Evolutionary conservation across 2,113 vertebrate genomes (phyloP).

Genomic region (Scolopax mira): DNA sequence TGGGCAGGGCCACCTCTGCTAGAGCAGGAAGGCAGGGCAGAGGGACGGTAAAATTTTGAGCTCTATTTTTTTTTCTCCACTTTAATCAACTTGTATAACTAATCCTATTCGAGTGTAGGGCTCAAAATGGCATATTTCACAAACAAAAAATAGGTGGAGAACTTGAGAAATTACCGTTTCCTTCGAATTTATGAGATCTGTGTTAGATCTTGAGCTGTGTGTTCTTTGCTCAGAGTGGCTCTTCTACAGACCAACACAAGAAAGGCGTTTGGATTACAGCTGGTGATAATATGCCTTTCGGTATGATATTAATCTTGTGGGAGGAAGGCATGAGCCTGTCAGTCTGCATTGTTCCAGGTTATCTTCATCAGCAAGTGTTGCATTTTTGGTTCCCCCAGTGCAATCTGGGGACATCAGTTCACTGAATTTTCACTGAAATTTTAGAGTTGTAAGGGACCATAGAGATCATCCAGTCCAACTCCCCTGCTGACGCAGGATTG

Average conservation of each 20-base stretch:
- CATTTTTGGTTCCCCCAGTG: neutral
- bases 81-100: neutral
- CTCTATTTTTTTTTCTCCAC: neutral
- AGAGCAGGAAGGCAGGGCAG: neutral
- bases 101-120: neutral
- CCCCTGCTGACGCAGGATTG: no score
- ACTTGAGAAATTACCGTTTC: neutral
- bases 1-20: no score
- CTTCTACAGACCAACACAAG: neutral
- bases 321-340: neutral
- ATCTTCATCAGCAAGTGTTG: neutral
- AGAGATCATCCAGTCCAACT: no score
- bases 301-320: neutral
- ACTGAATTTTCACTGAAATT: no score
- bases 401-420: neutral
- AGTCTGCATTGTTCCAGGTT: neutral
- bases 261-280: neutral
- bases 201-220: neutral
- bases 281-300: neutral
- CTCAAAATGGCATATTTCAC: neutral
- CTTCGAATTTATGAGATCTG: neutral
- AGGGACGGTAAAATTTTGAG: neutral
- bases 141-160: neutral
- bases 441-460: no score
- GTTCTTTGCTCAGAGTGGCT: neutral